Percentiles rank a stretch among this genome's conserved stretches.
Conservation (phyloP, 2,797 vertebrate species). For the Gallirallus australis region DNA sequence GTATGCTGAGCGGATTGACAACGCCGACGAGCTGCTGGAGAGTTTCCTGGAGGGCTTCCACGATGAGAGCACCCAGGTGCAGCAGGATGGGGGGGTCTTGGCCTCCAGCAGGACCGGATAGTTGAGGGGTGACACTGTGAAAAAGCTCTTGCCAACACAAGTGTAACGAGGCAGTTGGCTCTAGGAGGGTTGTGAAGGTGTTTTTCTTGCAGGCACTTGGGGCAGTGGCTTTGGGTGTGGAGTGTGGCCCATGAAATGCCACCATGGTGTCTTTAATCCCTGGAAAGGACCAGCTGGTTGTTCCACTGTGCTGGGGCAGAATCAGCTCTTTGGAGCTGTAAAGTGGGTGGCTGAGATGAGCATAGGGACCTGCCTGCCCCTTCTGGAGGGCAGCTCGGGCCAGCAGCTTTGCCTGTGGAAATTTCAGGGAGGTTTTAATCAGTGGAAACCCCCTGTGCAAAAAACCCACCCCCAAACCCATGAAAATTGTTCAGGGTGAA, state of each 20-base stretch:
- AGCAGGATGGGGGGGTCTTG: rapidly evolving
- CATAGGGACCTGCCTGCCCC: neutral
- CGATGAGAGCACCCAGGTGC: slow-evolving; percentile 83
- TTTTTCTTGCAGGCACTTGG: rapidly evolving
- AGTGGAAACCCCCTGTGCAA: neutral
- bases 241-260: neutral
- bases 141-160: rapidly evolving
- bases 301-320: neutral
- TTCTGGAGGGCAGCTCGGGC: neutral
- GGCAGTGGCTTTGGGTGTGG: neutral
- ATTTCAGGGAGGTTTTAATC: neutral
- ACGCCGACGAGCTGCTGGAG: slow-evolving; percentile 81
- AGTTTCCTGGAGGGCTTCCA: slow-evolving; percentile 85
- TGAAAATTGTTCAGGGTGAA: neutral
- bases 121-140: neutral
- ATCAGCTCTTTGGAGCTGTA: neutral
- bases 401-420: neutral
- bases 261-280: rapidly evolving
- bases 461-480: neutral
- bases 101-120: neutral
- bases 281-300: neutral
- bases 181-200: neutral
- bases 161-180: neutral
- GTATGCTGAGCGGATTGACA: slow-evolving; percentile 82
- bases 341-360: neutral